Conservation (phyloP, 2,113 vertebrate genomes). For the Callochromis pleurospilus region DNA sequence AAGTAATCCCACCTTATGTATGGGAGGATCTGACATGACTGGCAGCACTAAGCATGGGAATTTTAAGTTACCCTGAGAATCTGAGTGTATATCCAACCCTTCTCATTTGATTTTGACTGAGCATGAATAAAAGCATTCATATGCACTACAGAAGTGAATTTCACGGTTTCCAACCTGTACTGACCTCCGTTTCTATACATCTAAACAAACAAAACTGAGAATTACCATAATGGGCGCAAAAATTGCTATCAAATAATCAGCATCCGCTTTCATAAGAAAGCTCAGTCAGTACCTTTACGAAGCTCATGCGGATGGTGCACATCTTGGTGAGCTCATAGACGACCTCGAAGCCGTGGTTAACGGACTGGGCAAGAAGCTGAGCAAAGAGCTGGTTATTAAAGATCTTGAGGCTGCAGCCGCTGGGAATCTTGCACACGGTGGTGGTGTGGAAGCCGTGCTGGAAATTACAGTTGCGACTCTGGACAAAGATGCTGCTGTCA, state of each 20-base stretch:
- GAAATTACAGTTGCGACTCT: conserved; percentile 98
- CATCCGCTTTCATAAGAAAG: neutral
- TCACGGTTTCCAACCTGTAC: neutral
- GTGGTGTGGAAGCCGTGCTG: conserved; percentile 96
- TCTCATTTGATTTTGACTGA: neutral
- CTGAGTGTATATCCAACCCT: neutral
- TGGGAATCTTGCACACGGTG: conserved; percentile 96
- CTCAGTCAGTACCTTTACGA: conserved; percentile 84
- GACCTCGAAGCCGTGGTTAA: conserved; percentile 95
- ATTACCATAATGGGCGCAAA: neutral
- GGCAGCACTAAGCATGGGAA: neutral
- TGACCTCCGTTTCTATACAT: neutral
- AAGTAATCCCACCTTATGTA: neutral
- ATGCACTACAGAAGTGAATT: neutral
- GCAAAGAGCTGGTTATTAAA: conserved; percentile 99
- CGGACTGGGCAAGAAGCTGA: conserved; percentile 92
- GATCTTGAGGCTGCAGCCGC: conserved; percentile 97
- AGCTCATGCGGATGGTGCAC: conserved; percentile 98
- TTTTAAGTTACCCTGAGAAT: neutral
- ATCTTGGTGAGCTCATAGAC: conserved; percentile 98
- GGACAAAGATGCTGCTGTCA: conserved; percentile 97
- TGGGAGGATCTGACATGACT: neutral
- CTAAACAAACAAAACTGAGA: neutral
- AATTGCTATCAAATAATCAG: neutral
- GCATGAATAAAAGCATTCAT: neutral